Evolutionary conservation across 2,888 invertebrate genomes (phyloP).

Genomic region (Scelioninae gen. 1): DNA sequence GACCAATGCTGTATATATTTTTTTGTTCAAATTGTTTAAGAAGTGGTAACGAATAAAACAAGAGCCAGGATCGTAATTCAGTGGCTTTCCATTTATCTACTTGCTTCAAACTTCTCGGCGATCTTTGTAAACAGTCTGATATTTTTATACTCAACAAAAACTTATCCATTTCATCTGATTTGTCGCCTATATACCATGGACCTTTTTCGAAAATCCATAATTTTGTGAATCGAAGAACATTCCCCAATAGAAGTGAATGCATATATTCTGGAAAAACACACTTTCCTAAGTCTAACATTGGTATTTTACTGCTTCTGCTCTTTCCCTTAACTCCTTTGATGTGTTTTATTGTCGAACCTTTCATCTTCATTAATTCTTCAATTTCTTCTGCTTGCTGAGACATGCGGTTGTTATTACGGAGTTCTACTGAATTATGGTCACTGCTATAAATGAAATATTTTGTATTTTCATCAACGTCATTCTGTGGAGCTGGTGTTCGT

Average conservation of each 20-base stretch:
- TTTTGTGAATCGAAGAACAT: not conserved
- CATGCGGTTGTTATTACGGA: too few species aligned
- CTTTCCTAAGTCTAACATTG: conserved; percentile 11
- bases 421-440: too few species aligned
- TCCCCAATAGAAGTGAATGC: conserved; percentile 17
- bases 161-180: not conserved
- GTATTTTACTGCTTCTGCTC: not conserved
- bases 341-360: not conserved
- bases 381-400: too few species aligned
- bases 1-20: too few species aligned
- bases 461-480: too few species aligned
- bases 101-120: not conserved
- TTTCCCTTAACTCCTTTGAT: conserved; percentile 15
- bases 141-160: conserved; percentile 4
- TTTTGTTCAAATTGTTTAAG: too few species aligned
- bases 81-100: too few species aligned
- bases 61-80: too few species aligned
- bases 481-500: not conserved
- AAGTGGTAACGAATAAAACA: too few species aligned
- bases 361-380: too few species aligned
- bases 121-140: conserved; percentile 10
- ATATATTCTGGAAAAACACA: conserved; percentile 29
- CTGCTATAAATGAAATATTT: too few species aligned
- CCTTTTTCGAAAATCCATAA: conserved; percentile 15
- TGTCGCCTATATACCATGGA: not conserved